Percentiles rank a stretch among this genome's conserved stretches.
phyloP scores from a whole-genome alignment of 2,797 vertebrate species.

The Epinephelus coioides region DNA sequence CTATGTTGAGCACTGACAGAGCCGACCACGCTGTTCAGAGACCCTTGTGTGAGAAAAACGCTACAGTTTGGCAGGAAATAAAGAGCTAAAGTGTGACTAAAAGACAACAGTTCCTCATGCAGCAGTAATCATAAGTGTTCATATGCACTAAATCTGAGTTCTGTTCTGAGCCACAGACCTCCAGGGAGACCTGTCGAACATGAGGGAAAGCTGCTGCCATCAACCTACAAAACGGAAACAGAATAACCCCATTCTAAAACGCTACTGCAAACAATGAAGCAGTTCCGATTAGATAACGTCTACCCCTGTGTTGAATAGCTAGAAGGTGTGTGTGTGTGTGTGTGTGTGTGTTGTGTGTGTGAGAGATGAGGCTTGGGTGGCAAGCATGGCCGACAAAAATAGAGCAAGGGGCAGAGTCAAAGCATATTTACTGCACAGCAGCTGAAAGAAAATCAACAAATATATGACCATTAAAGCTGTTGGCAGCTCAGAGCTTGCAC shows the following conservation, averaged over 20 bases:
- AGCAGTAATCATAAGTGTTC: slow-evolving; percentile 55
- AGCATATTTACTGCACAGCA: slow-evolving; percentile 29
- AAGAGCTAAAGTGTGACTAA: slow-evolving; percentile 58
- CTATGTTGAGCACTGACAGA: slow-evolving; percentile 66
- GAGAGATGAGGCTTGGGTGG: slow-evolving; percentile 18
- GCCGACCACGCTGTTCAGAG: slow-evolving; percentile 69
- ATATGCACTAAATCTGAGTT: slow-evolving; percentile 46
- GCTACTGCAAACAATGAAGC: slow-evolving; percentile 42
- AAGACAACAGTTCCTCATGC: slow-evolving; percentile 54
- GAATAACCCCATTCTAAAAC: slow-evolving; percentile 39
- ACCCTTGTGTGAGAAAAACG: slow-evolving; percentile 62
- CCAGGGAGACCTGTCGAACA: slow-evolving; percentile 46
- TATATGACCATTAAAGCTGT: slow-evolving; percentile 57
- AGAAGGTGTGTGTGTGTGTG: slow-evolving; percentile 18
- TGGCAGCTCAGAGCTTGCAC: slow-evolving; percentile 58
- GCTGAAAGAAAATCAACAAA: slow-evolving; percentile 50
- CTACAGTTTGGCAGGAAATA: slow-evolving; percentile 63
- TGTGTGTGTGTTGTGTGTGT: not conserved
- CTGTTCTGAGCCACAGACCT: slow-evolving; percentile 45
- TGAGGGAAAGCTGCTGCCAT: slow-evolving; percentile 49
- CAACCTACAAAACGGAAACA: slow-evolving; percentile 46
- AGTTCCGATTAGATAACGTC: slow-evolving; percentile 27
- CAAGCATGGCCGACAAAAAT: slow-evolving; percentile 6
- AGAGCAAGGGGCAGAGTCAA: slow-evolving; percentile 15
- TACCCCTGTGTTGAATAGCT: slow-evolving; percentile 15